These are phyloP conservation scores for Silurus lanzhouensis DNA, from an alignment of 2,797 vertebrate genomes.

Conservation along the genomic window DNA sequence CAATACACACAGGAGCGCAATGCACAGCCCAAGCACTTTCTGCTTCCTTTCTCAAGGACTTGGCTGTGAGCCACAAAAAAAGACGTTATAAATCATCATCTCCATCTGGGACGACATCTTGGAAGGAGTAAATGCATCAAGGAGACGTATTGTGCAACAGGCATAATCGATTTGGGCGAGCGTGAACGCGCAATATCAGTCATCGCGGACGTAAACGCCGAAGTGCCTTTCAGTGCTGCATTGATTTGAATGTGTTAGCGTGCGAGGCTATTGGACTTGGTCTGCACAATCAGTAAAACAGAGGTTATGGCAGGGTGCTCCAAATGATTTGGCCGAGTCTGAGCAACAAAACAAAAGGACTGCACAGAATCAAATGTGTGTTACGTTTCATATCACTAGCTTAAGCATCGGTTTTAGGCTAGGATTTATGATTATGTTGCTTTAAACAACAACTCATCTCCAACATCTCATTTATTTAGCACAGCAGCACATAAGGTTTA, in stretches of 20 bases:
- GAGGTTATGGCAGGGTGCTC: slow-evolving; percentile 9
- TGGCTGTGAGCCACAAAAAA: slow-evolving; percentile 19
- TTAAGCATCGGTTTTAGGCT: neutral
- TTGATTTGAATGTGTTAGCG: slow-evolving; percentile 11
- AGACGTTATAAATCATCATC: slow-evolving; percentile 39
- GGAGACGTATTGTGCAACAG: slow-evolving; percentile 27
- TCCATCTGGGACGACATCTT: slow-evolving; percentile 40
- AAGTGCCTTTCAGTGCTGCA: slow-evolving; percentile 14
- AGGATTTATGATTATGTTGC: neutral
- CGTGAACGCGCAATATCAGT: neutral
- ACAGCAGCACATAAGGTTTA: neutral
- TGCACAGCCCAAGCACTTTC: slow-evolving; percentile 20
- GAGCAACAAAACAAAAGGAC: neutral
- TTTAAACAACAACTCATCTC: neutral
- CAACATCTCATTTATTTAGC: neutral
- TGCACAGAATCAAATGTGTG: neutral
- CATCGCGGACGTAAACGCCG: slow-evolving; percentile 6
- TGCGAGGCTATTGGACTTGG: neutral
- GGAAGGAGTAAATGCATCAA: slow-evolving; percentile 31
- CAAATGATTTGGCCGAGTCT: neutral
- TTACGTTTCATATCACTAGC: slow-evolving; percentile 12
- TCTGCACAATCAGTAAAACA: slow-evolving; percentile 4
- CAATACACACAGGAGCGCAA: slow-evolving; percentile 28
- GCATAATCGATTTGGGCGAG: slow-evolving; percentile 20
- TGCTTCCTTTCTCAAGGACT: slow-evolving; percentile 40